Percentiles rank a stretch among this genome's conserved stretches.
phyloP scores from a whole-genome alignment of 1,140 invertebrate species.

The Magallana angulata region DNA sequence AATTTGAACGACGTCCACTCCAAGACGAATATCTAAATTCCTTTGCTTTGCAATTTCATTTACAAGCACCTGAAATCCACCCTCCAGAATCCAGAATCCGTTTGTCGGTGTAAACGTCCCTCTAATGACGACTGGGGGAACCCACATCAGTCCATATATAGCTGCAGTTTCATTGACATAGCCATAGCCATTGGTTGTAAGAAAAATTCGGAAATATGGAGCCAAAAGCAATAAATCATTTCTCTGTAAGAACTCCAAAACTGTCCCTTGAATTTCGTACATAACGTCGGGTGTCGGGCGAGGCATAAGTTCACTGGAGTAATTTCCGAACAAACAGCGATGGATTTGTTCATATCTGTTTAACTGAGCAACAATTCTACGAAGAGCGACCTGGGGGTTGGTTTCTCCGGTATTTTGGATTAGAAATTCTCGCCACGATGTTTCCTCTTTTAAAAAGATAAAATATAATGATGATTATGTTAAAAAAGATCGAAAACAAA shows the following conservation, averaged over 20 bases:
- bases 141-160: conserved; percentile 41
- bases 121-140: conserved; percentile 10
- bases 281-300: conserved; percentile 1
- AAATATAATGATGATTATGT: not conserved
- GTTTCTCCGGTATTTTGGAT: not conserved
- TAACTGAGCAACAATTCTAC: not conserved
- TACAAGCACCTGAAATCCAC: conserved; percentile 28
- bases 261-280: conserved; percentile 6
- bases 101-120: conserved; percentile 3
- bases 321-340: conserved; percentile 25
- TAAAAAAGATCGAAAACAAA: not conserved
- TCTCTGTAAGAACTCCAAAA: conserved; percentile 29
- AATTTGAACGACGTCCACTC: not conserved
- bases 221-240: conserved; percentile 16
- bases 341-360: conserved; percentile 26
- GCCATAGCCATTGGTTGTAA: conserved; percentile 42
- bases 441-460: not conserved
- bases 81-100: not conserved
- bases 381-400: not conserved
- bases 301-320: conserved; percentile 40
- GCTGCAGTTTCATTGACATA: conserved; percentile 39
- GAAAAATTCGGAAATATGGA: not conserved
- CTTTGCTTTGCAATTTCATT: conserved; percentile 11
- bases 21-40: conserved; percentile 4
- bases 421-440: not conserved